Base-by-base conservation (phyloP, 2,113 vertebrate species). In the Saguinus imperator region DNA sequence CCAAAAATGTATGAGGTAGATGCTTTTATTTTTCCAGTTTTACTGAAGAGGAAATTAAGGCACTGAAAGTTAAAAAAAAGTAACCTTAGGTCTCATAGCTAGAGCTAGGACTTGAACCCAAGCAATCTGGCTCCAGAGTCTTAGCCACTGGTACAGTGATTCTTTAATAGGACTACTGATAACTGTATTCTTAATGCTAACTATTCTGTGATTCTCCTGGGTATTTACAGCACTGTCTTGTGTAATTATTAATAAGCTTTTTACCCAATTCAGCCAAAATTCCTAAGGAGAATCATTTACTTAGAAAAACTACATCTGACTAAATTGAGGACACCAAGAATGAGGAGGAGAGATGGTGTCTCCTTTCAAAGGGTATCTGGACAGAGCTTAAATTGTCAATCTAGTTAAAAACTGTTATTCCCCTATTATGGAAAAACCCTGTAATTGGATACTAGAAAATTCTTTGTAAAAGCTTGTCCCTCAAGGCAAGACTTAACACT, bases 401-500 rank as follows among this genome's bases (percentile, higher is more conserved):
- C 92, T 89, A 87, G 93, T 97, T 96, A 89, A 77, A 89, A 93
- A 72, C 61, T 83, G 8, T 84, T 93, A 93, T 91, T 73, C 89
- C 32, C 7, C 11, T 50, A 35, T 81, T 95, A 89, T 72, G 25
- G 80, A 87, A 96, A 95, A 93, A 50, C 20, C 55, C 86, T 91
- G 48, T 89, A 93, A 94, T 20, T 94, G 83, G 64, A 61, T 87
- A 95, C 45, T 52, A 93, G 80, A 97, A 96, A 96, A 92, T 85
- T 75, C 32, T 93, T 64, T 82, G 40, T 80, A 27, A 97, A 95
- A 89, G 43, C 57, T 94, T 89, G 29, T 80, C 64, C 89, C 87
- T 89, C 55, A 64, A 64, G 87, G 95, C 76, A 93, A 77, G 64
- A 13, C 89, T 93, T 97, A 97, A 23, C 84, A 76, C 23, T 94